A percentile compares a stretch with the other conserved stretches of the same genome.
Conservation (phyloP, 2,888 invertebrate species). For the Rhodophaea formosa region DNA sequence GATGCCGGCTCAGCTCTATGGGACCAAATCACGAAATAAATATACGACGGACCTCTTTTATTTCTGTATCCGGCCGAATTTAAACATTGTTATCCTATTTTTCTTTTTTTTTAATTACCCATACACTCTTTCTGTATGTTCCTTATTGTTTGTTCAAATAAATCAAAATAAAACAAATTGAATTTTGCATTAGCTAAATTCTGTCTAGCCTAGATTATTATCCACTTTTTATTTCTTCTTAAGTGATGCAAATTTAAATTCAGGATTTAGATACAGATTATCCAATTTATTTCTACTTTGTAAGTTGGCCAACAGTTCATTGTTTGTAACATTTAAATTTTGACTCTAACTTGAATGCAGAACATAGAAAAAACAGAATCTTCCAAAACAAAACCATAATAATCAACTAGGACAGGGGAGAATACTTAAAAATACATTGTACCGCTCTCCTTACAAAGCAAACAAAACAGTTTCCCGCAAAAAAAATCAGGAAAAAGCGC, state of each 20-base stretch:
- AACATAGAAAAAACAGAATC: neutral
- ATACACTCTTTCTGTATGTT: too few species aligned
- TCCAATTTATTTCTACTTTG: too few species aligned
- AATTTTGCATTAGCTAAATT: too few species aligned
- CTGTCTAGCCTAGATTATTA: too few species aligned
- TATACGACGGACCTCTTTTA: slow-evolving; percentile 12
- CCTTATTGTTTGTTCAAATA: too few species aligned
- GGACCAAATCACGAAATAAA: slow-evolving; percentile 26
- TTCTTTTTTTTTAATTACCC: too few species aligned
- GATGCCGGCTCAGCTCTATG: slow-evolving; percentile 17
- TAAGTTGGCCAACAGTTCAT: too few species aligned
- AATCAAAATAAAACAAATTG: too few species aligned
- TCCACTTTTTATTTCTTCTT: neutral
- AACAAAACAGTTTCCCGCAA: slow-evolving; percentile 74
- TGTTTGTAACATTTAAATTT: too few species aligned
- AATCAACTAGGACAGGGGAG: slow-evolving; percentile 47
- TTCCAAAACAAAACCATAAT: slow-evolving; percentile 13
- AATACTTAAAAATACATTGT: slow-evolving; percentile 73
- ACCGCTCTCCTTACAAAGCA: slow-evolving; percentile 65
- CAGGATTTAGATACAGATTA: too few species aligned
- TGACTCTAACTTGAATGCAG: too few species aligned
- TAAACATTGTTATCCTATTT: neutral
- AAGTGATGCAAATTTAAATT: neutral
- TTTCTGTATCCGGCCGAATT: neutral
- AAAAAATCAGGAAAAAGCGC: slow-evolving; percentile 76